Evolutionary conservation across 2,113 vertebrate species (phyloP), one percentile per base, ranked within the genome.

Genomic region (Pangasianodon gigas): DNA sequence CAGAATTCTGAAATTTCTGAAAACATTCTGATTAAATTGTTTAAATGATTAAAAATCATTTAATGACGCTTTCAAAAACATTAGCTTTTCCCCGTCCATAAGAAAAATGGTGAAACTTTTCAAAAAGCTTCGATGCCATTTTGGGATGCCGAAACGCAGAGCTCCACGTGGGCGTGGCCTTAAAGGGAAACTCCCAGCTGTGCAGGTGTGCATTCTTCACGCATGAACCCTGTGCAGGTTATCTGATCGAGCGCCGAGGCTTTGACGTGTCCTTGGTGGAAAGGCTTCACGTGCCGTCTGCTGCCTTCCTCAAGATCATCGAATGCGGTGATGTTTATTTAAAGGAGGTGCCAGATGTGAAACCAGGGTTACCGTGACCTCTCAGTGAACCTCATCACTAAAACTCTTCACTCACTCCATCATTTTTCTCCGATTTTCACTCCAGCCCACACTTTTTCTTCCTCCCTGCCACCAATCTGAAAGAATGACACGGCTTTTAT

Each of bases 291-390:
- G 19, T 48, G 16, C 37, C 41, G 14, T 75, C 10, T 4, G 32
- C 32, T 79, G 86, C 21, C 75, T 52, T 48, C 9, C 29, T 67
- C 56, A 24, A 48, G 13, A 79, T 0, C 6, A 11, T 1, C 11
- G 44, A 37, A 46, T 41, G 41, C 19, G 46, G 4, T 24, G 46
- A 6, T 88, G 75, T 80, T 51, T 65, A 52, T 41, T 67, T 24
- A 37, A 46, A n/a, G 5, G 37, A 74, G 41, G 26, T 84, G 79
- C 65, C 46, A 71, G 62, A 21, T 16, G 16, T 58, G 75, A 54
- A 69, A 52, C 6, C 3, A 0, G 89, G 60, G 67, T 54, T 77
- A 44, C 48, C 82, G 16, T 91, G 85, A 89, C 79, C 85, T 84
- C 8, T 21, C 32, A 5, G 67, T 60, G 67, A 89, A 89, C 90